These are phyloP conservation scores for Andrena chrysosceles DNA, from an alignment of 2,888 invertebrate genomes.

Conservation along the genomic window DNA sequence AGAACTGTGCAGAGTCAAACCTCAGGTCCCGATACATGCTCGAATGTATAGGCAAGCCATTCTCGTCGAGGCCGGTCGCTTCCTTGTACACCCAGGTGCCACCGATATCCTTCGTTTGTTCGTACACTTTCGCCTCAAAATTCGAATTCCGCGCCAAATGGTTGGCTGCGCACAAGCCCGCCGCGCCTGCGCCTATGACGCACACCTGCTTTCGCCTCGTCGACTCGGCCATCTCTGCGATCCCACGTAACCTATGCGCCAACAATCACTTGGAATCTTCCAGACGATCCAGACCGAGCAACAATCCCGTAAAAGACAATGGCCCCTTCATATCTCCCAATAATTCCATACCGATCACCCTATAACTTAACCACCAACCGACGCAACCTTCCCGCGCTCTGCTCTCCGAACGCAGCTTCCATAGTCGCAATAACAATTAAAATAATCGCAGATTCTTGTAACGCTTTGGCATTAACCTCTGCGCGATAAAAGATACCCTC, in stretches of 20 bases:
- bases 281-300: neutral
- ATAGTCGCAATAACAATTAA: neutral
- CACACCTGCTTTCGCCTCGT: constrained; percentile 83
- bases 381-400: neutral
- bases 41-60: constrained; percentile 90
- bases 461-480: neutral
- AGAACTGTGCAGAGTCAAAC: constrained; percentile 81
- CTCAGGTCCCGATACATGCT: constrained; percentile 93
- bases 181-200: constrained; percentile 92
- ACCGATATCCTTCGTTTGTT: constrained; percentile 89
- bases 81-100: constrained; percentile 94
- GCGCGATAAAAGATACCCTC: neutral
- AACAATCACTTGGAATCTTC: neutral
- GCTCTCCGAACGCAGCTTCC: neutral
- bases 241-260: constrained; percentile 22
- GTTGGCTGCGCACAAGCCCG: constrained; percentile 89
- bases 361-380: neutral
- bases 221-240: constrained; percentile 29
- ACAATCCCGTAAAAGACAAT: neutral
- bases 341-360: neutral
- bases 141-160: constrained; percentile 86
- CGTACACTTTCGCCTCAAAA: constrained; percentile 88
- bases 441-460: neutral
- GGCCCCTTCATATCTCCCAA: neutral
- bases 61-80: constrained; percentile 87